Conservation (phyloP, 2,113 vertebrate species). For the Zosterops hypoxanthus region DNA sequence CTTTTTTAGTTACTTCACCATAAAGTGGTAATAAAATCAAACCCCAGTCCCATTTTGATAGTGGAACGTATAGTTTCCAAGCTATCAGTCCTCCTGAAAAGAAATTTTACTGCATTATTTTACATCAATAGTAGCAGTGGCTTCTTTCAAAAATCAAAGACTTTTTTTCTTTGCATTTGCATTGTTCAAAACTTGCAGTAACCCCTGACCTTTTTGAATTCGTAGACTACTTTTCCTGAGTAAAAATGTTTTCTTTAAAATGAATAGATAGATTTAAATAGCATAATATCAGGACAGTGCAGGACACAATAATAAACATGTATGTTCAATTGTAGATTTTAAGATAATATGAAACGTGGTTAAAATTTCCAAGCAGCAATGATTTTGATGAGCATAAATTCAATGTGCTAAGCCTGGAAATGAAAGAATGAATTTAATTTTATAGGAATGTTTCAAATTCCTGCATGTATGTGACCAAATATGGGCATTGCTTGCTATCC, state of each 20-base stretch:
- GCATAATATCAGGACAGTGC: accelerated
- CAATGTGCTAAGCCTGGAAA: neutral
- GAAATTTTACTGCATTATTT: neutral
- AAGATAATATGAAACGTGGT: neutral
- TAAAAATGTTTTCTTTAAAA: neutral
- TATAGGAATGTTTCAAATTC: constrained; percentile 37
- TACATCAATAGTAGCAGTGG: neutral
- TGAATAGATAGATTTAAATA: neutral
- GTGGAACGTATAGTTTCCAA: neutral
- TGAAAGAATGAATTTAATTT: constrained; percentile 19
- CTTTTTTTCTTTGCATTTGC: neutral
- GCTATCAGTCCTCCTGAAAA: neutral
- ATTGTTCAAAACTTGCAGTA: neutral
- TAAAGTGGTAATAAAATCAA: neutral
- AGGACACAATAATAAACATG: neutral
- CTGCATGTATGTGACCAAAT: constrained; percentile 18
- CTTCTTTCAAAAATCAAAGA: neutral
- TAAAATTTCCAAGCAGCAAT: neutral
- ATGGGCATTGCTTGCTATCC: neutral
- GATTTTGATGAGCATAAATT: neutral
- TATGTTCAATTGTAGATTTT: neutral
- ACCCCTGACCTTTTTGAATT: neutral
- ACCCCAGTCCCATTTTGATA: neutral
- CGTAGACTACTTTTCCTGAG: neutral
- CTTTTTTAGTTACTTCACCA: neutral